Evolutionary conservation across 2,113 vertebrate species (phyloP).

Genomic region (Harpagus bidentatus): DNA sequence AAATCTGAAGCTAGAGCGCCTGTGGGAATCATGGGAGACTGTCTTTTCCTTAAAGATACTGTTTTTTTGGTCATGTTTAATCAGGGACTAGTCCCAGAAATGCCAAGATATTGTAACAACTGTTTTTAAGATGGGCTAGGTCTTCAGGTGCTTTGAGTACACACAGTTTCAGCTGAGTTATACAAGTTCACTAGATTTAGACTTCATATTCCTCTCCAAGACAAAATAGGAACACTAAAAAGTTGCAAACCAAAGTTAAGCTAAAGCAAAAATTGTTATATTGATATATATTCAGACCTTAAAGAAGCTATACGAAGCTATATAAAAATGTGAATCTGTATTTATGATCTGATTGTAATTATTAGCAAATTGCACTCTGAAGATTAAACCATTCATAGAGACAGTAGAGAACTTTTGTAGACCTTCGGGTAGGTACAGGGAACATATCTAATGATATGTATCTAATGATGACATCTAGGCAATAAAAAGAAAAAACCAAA

Average conservation of each 20-base stretch:
- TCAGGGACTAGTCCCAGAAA: not conserved
- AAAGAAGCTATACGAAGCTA: not conserved
- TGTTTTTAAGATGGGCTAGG: not conserved
- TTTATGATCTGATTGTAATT: not conserved
- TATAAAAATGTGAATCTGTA: not conserved
- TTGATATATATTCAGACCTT: rapidly evolving
- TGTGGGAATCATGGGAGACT: not conserved
- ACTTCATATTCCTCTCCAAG: not conserved
- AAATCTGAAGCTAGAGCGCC: not conserved
- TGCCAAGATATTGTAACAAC: not conserved
- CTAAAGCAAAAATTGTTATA: not conserved
- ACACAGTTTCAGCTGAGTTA: not conserved
- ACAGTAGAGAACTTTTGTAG: not conserved
- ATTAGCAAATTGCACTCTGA: not conserved
- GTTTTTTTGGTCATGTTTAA: not conserved
- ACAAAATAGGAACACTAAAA: not conserved
- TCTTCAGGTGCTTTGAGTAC: not conserved
- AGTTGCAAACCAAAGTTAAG: not conserved
- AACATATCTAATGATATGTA: not conserved
- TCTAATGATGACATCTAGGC: not conserved
- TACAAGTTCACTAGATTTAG: not conserved
- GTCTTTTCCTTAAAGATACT: not conserved
- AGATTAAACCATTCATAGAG: not conserved
- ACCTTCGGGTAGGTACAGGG: not conserved
- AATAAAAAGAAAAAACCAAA: not conserved